Conservation (phyloP, 2,888 invertebrate genomes). For the Rugalucina vietnamica region DNA sequence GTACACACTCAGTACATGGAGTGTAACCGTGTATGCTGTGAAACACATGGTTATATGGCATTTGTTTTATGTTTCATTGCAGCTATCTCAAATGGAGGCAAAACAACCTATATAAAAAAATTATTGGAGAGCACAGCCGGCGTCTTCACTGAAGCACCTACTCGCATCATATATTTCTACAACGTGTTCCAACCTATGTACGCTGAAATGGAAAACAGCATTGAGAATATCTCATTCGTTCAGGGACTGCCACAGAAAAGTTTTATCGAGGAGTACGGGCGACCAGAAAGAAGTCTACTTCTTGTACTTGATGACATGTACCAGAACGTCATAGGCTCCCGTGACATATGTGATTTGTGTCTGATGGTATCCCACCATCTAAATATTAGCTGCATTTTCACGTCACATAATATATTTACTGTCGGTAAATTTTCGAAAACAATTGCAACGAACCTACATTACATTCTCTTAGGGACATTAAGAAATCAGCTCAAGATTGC, state of each 20-base stretch:
- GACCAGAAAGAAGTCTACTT: not conserved
- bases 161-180: not conserved
- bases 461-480: slow-evolving; percentile 2
- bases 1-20: no score
- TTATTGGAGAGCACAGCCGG: not conserved
- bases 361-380: not conserved
- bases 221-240: not conserved
- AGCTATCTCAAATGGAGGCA: not conserved
- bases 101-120: not conserved
- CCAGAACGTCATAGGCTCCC: not conserved
- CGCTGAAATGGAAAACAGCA: not conserved
- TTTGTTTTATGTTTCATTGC: no score
- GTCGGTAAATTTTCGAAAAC: slow-evolving; percentile 8
- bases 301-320: slow-evolving; percentile 14
- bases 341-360: not conserved
- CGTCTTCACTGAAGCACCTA: not conserved
- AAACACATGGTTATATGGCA: no score
- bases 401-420: slow-evolving; percentile 2
- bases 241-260: slow-evolving; percentile 7
- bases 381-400: not conserved
- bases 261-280: not conserved
- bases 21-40: no score
- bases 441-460: slow-evolving; percentile 9
- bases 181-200: not conserved
- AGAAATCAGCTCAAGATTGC: slow-evolving; percentile 1